Percentiles rank a stretch among this genome's conserved stretches.
These are phyloP conservation scores for Chrysochloris asiatica DNA, from an alignment of 2,113 vertebrate genomes.

Conservation along the genomic window DNA sequence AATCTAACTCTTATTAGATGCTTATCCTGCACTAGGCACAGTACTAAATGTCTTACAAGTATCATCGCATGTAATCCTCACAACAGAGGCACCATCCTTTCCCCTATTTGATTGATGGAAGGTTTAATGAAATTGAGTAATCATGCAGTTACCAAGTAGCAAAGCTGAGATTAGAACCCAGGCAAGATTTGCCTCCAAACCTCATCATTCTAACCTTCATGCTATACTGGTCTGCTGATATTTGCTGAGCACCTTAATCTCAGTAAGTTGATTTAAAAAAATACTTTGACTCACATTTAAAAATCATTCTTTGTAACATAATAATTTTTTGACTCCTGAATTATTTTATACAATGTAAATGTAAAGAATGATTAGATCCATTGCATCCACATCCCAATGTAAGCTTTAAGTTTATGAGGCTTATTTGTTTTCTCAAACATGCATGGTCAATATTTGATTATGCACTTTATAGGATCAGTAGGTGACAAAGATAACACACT, in stretches of 20 bases:
- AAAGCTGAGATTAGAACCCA: neutral
- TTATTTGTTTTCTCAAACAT: neutral
- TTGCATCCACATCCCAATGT: neutral
- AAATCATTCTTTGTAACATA: neutral
- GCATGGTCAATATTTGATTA: neutral
- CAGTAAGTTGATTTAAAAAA: neutral
- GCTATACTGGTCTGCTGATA: neutral
- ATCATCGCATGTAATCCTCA: neutral
- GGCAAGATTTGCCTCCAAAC: neutral
- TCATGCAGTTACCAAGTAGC: neutral
- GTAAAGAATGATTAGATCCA: neutral
- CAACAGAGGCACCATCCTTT: neutral
- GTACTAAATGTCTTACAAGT: neutral
- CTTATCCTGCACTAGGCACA: neutral
- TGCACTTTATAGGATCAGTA: neutral
- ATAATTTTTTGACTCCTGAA: neutral
- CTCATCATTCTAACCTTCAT: neutral
- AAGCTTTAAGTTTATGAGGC: neutral
- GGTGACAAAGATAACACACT: neutral
- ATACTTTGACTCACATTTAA: neutral
- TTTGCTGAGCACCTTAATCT: neutral
- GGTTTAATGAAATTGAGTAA: no score
- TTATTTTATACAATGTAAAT: neutral
- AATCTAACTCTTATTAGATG: neutral
- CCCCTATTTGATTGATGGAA: neutral